Evolutionary conservation across 2,113 vertebrate species (phyloP), one percentile per base, ranked within the genome.

Genomic region (Oryzias melastigma): DNA sequence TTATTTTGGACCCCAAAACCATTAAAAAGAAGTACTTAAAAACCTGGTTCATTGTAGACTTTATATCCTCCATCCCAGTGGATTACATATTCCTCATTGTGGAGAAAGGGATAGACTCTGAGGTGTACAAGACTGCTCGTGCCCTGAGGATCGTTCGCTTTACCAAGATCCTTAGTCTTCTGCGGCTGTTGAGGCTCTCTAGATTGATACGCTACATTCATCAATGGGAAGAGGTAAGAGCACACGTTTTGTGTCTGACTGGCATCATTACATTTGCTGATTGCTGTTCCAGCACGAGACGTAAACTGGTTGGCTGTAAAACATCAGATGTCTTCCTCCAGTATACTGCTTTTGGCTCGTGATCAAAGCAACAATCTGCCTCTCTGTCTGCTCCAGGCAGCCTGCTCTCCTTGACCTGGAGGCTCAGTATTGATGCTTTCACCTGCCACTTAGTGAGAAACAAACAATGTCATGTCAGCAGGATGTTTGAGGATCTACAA

Each of bases 31-130:
- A 94, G 71, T 99, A 99, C 80, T 87, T 98, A 78, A 96, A 95
- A 90, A 98, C 96, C 0, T 99, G 97, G 97, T 99, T 98, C 19
- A 91, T 98, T 75, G 97, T 99, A 83, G 97, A 99, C 87, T 98
- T 98, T 60, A 92, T 98, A 80, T 98, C 96, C 47, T 99, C 97
- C 86, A 99, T 99, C 86, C 97, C 97, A 0, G 97, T 99, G 95
- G 97, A 99, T 93, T 99, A 98, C 49, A 98, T 99, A 87, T 98
- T 98, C 89, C 93, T 99, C 73, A 99, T 99, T 6, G 96, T 98
- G 88, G 96, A 98, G 89, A 94, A 95, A 77, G 97, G 97, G 70
- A 97, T 99, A 0, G 97, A 99, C 91, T 98, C 97, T 0, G 97
- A 98, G 89, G 94, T 99, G 48, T 99, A 98, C 80, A 99, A 99